A percentile compares a stretch with the other conserved stretches of the same genome.
Conservation (phyloP, 2,797 vertebrate genomes). For the Oreonectes daqikongensis region DNA sequence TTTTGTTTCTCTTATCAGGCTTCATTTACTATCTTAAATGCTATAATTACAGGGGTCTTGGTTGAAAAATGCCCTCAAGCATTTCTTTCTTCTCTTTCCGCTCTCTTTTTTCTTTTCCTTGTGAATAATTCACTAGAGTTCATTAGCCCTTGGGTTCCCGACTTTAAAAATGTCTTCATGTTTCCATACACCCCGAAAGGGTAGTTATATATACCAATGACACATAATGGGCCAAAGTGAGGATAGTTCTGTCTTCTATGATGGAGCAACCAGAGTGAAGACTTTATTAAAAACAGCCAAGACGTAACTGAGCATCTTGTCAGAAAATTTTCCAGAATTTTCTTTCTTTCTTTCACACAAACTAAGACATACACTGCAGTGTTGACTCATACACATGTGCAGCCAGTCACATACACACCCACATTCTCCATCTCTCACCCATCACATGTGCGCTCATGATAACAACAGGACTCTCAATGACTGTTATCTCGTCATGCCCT, state of each 20-base stretch:
- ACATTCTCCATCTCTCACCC: conserved; percentile 30
- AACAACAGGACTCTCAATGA: conserved; percentile 53
- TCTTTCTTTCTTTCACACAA: not conserved
- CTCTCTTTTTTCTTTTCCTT: conserved; percentile 16
- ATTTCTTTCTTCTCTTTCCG: not conserved
- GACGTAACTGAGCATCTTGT: not conserved
- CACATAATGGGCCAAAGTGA: conserved; percentile 1
- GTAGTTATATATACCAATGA: not conserved
- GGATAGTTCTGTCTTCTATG: not conserved
- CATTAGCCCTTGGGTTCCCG: conserved; percentile 21
- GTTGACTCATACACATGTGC: not conserved
- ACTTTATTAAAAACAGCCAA: not conserved
- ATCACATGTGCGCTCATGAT: conserved; percentile 38
- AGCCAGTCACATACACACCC: conserved; percentile 18
- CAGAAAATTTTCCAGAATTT: too few species aligned
- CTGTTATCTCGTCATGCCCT: conserved; percentile 64
- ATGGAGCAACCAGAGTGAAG: not conserved
- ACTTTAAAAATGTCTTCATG: conserved; percentile 9
- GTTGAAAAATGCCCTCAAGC: conserved; percentile 37
- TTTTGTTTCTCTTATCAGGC: conserved; percentile 36
- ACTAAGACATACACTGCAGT: not conserved
- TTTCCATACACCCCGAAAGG: not conserved
- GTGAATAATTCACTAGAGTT: conserved; percentile 48
- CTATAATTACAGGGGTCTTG: conserved; percentile 43
- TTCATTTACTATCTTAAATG: conserved; percentile 53